Base-by-base conservation (phyloP, 2,113 vertebrate genomes). In the Petrocephalus zakoni region DNA sequence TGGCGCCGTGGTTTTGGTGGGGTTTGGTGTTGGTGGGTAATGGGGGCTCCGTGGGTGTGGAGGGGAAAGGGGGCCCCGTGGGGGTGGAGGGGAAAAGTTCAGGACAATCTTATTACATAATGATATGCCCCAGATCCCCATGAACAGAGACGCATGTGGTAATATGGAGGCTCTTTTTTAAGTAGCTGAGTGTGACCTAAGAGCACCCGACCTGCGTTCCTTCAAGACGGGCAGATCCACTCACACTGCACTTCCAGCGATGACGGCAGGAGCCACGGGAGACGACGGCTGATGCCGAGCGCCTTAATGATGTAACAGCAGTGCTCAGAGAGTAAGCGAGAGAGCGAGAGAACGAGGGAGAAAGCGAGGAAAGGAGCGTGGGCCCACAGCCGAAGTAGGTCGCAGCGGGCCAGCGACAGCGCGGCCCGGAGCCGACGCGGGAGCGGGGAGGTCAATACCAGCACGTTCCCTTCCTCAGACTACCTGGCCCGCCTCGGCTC, bases 331-430 rank as follows among this genome's bases (percentile, higher is more conserved):
- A 83, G 42, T 49, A 19, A 91, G 88, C 5, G 37, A 46, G 52
- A 55, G 13, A 91, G 87, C 2, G 75, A 91, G 89, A 88, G 90
- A 34, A 64, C 46, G 78, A 89, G 85, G 90, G 89, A 10, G 72
- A 2, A 6, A 2, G 34, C 0, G 11, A 34, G 25, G 56, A 5
- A n/a, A 37, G 8, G 78, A 83, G 8, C 15, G 4, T 19, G 15
- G 68, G 68, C 1, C 29, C 34, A 1, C 34, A 75, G 68, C 34
- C 15, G 0, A 75, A 19, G 68, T 7, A 42, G 68, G 68, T 2
- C 3, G 68, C 64, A 72, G 25, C 25, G 29, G 68, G 64, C 4
- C 64, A 10, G 1, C 13, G 68, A 6, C 68, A 13, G 68, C 11
- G 3, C 10, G 61, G n/a, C 25, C 34, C 25, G 5, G 68, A 72